Conservation (phyloP, 2,797 vertebrate species). For the Lindbergichthys nudifrons region DNA sequence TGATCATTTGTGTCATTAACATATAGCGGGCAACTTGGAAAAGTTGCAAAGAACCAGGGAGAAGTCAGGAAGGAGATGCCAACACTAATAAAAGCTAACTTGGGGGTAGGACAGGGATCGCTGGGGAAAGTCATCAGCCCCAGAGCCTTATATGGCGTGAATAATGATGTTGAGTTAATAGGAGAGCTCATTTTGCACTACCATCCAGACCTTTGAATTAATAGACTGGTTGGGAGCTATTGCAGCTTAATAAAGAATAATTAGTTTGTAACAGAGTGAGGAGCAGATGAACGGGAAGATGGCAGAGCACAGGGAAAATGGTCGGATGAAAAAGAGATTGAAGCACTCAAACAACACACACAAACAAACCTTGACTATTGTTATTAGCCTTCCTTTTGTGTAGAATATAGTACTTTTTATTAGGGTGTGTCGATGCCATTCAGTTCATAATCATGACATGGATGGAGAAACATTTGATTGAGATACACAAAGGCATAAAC, state of each 20-base stretch:
- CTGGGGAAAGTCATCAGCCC: conserved; percentile 42
- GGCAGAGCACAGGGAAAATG: background rate
- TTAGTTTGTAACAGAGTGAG: conserved; percentile 60
- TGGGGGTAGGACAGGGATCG: conserved; percentile 37
- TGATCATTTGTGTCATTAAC: conserved; percentile 5
- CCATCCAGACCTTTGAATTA: conserved; percentile 72
- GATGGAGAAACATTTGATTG: background rate
- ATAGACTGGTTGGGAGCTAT: conserved; percentile 62
- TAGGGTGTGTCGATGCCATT: background rate
- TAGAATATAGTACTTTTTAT: background rate
- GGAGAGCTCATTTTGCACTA: conserved; percentile 69
- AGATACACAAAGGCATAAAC: conserved; percentile 18
- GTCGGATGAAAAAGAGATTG: background rate
- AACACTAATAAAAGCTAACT: conserved; percentile 74
- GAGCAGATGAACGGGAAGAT: conserved; percentile 34
- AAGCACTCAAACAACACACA: conserved; percentile 1
- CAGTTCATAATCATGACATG: background rate
- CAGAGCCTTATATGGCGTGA: conserved; percentile 49
- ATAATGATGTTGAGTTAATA: conserved; percentile 81
- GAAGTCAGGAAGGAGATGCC: conserved; percentile 25
- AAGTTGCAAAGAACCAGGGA: background rate
- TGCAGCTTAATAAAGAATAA: conserved; percentile 78
- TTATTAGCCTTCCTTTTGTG: background rate
- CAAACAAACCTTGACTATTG: background rate
- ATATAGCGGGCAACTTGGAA: conserved; percentile 4